Percentiles rank a stretch among this genome's conserved stretches.
Conservation (phyloP, 2,888 invertebrate genomes). For the Melipona beecheii region DNA sequence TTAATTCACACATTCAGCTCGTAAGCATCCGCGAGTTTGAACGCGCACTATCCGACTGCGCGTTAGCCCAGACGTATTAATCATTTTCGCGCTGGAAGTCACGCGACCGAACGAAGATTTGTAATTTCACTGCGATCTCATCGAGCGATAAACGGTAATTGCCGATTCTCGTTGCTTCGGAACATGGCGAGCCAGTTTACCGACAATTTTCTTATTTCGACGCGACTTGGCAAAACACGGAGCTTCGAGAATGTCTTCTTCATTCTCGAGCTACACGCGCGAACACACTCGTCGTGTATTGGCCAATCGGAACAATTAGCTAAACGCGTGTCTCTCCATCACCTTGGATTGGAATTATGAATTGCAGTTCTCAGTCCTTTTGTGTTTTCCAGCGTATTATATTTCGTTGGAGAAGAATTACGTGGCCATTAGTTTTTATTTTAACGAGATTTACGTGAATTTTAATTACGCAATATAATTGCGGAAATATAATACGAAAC, state of each 20-base stretch:
- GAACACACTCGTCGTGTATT: neutral
- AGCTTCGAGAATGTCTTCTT: too few species aligned
- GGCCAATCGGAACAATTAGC: neutral
- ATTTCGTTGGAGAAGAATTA: neutral
- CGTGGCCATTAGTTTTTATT: neutral
- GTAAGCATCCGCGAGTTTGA: slow-evolving; percentile 10
- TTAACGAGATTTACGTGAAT: neutral
- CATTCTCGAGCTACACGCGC: neutral
- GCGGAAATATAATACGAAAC: neutral
- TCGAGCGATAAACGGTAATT: slow-evolving; percentile 8
- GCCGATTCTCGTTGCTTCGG: neutral
- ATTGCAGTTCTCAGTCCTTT: neutral
- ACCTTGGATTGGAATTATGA: neutral
- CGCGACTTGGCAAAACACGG: too few species aligned
- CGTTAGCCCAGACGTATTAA: slow-evolving; percentile 21
- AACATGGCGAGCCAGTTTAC: neutral
- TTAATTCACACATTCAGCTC: slow-evolving; percentile 15
- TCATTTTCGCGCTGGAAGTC: slow-evolving; percentile 18
- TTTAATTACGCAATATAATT: neutral
- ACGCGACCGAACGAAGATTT: slow-evolving; percentile 26
- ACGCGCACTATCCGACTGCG: neutral
- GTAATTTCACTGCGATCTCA: slow-evolving; percentile 21
- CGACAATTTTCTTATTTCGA: slow-evolving; percentile 18
- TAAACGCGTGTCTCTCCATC: neutral
- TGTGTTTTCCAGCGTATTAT: neutral